Percentiles rank a stretch among this genome's conserved stretches.
These are phyloP conservation scores for Distichodus sexfasciatus DNA, from an alignment of 2,797 vertebrate genomes.

Conservation along the genomic window DNA sequence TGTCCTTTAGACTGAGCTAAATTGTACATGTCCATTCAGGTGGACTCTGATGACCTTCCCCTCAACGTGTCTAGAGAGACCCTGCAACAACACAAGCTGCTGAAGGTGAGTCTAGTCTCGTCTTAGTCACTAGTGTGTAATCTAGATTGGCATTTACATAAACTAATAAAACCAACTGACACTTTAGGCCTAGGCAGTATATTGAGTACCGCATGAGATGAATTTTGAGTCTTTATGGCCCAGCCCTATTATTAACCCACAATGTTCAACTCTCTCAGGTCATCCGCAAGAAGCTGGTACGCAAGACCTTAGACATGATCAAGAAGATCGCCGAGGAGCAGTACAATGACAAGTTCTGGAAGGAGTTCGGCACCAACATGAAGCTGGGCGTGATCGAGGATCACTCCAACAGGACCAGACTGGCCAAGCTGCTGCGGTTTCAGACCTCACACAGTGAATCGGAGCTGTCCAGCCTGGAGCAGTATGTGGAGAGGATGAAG, in stretches of 20 bases:
- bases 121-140: too few species aligned
- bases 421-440: slow-evolving; percentile 96
- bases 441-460: slow-evolving; percentile 90
- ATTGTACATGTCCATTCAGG: slow-evolving; percentile 72
- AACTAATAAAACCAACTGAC: too few species aligned
- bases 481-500: slow-evolving; percentile 98
- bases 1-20: not conserved
- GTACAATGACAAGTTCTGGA: slow-evolving; percentile 97
- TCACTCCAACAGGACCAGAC: slow-evolving; percentile 95
- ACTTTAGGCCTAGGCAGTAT: not conserved
- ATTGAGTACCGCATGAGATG: too few species aligned
- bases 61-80: slow-evolving; percentile 98
- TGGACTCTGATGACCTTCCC: slow-evolving; percentile 98
- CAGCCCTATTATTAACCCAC: not conserved
- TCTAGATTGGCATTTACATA: not conserved
- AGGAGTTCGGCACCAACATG: slow-evolving; percentile 98
- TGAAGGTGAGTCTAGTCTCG: slow-evolving; percentile 79
- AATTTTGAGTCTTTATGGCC: too few species aligned
- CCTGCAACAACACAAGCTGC: slow-evolving; percentile 95
- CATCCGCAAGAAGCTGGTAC: slow-evolving; percentile 97
- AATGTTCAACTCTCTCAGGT: slow-evolving; percentile 70
- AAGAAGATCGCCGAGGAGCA: slow-evolving; percentile 98
- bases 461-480: slow-evolving; percentile 83
- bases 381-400: slow-evolving; percentile 99
- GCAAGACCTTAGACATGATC: slow-evolving; percentile 98